Conservation (phyloP, 2,888 invertebrate species). For the Mellilla xanthometata region DNA sequence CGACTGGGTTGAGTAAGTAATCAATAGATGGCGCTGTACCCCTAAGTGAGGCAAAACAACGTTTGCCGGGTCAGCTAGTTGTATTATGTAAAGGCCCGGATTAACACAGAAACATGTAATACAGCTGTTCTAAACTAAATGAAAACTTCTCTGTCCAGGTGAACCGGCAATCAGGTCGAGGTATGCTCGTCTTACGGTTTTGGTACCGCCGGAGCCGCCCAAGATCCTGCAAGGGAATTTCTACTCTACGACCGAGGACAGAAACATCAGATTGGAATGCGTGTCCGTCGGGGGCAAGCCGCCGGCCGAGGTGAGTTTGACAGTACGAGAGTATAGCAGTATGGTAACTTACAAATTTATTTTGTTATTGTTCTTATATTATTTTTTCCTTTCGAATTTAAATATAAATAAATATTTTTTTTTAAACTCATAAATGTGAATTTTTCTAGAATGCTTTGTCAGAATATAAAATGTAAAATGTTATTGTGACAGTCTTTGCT, state of each 20-base stretch:
- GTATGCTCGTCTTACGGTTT: slow-evolving; percentile 92
- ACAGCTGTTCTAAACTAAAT: slow-evolving; percentile 36
- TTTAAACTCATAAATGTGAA: too few species aligned
- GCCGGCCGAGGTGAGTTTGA: slow-evolving; percentile 91
- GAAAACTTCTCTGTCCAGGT: slow-evolving; percentile 59
- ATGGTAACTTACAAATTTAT: not conserved
- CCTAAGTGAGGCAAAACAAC: too few species aligned
- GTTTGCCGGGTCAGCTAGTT: too few species aligned
- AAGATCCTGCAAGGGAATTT: slow-evolving; percentile 93
- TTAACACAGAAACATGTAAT: not conserved
- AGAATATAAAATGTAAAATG: too few species aligned
- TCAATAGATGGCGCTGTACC: too few species aligned
- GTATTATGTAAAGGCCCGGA: too few species aligned
- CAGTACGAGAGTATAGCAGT: not conserved
- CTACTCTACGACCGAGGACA: slow-evolving; percentile 94
- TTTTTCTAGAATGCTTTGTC: too few species aligned
- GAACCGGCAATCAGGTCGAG: slow-evolving; percentile 93
- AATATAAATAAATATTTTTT: too few species aligned
- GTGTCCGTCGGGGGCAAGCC: slow-evolving; percentile 96
- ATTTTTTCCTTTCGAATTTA: too few species aligned
- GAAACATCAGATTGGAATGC: slow-evolving; percentile 95
- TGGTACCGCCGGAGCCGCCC: slow-evolving; percentile 95
- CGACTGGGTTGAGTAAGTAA: too few species aligned
- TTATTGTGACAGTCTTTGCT: too few species aligned
- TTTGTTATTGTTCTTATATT: too few species aligned